Evolutionary conservation across 2,888 invertebrate species (phyloP), one percentile per base, ranked within the genome.

Genomic region (Drosophila engyochracea): DNA sequence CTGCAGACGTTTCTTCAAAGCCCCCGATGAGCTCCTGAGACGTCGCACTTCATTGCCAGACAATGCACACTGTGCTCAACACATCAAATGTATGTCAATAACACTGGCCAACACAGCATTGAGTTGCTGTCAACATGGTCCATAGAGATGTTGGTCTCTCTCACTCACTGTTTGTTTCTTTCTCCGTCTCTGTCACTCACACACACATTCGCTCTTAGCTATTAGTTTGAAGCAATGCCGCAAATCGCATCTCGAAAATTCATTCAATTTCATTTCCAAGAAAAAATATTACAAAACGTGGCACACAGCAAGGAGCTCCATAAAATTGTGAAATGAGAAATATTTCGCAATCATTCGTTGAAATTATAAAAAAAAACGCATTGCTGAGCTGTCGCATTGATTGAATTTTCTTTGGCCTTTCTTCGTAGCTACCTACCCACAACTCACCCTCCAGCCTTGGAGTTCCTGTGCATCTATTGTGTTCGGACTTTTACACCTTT

Each of bases 281-380:
- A 47, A 53, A 58, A 64, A 78, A 70, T 30, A 67, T 66, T 41
- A 68, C 53, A 70, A 64, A 62, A 71, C 57, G 52, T 47, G 47
- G 47, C 47, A 41, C 41, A 65, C n/a, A 47, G 39, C 64, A 54
- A 55, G 63, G 14, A 64, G 51, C 10, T 19, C 47, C 49, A 68
- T 73, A 63, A 82, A 82, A 76, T 72, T 72, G 81, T 75, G 73
- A 88, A 82, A 85, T 82, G 85, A 52, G 73, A 88, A 82, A 85
- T 76, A 80, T 86, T 86, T 77, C 78, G 89, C 87, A 84, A 84
- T 83, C 85, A 74, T 86, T 87, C 89, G 76, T 81, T 78, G 87
- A 77, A 85, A 87, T 89, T 87, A 87, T 87, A 35, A 87, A 89
- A 35, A 87, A 89, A 87, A 87, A 89, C 83, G 83, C 85, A 84